A percentile compares a stretch with the other conserved stretches of the same genome.
phyloP scores from a whole-genome alignment of 2,888 invertebrate genomes.

The Lissocephala sabroskyi region DNA sequence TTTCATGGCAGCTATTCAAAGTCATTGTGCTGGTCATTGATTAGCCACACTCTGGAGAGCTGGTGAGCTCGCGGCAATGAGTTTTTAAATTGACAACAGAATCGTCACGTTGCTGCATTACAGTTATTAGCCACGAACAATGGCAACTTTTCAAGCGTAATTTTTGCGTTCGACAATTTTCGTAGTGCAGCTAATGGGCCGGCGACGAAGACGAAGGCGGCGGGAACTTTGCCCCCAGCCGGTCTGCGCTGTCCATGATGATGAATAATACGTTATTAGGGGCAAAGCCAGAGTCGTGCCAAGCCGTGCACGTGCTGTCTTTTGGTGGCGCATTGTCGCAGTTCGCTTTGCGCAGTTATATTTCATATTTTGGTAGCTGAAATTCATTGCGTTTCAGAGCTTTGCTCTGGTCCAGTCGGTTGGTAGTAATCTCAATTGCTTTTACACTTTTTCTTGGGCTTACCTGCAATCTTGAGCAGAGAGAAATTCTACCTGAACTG shows the following conservation, averaged over 20 bases:
- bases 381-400: background rate
- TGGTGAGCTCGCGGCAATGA: too few species aligned
- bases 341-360: slow-evolving; percentile 51
- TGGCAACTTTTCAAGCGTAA: slow-evolving; percentile 41
- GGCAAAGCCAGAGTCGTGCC: slow-evolving; percentile 33
- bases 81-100: slow-evolving; percentile 32
- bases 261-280: slow-evolving; percentile 38
- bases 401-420: background rate
- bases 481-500: slow-evolving; percentile 55
- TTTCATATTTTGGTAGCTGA: slow-evolving; percentile 44
- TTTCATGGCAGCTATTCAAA: too few species aligned
- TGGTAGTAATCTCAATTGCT: background rate
- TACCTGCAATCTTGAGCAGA: slow-evolving; percentile 49
- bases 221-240: background rate
- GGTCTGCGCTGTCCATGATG: slow-evolving; percentile 33
- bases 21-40: too few species aligned
- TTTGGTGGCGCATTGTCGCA: slow-evolving; percentile 12
- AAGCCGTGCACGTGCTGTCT: background rate
- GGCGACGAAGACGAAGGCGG: background rate
- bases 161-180: slow-evolving; percentile 36
- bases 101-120: slow-evolving; percentile 39
- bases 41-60: too few species aligned
- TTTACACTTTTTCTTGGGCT: background rate
- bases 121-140: slow-evolving; percentile 42
- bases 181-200: background rate